Percentiles rank a stretch among this genome's conserved stretches.
phyloP scores from a whole-genome alignment of 2,888 invertebrate species.

The Hololepta plana region DNA sequence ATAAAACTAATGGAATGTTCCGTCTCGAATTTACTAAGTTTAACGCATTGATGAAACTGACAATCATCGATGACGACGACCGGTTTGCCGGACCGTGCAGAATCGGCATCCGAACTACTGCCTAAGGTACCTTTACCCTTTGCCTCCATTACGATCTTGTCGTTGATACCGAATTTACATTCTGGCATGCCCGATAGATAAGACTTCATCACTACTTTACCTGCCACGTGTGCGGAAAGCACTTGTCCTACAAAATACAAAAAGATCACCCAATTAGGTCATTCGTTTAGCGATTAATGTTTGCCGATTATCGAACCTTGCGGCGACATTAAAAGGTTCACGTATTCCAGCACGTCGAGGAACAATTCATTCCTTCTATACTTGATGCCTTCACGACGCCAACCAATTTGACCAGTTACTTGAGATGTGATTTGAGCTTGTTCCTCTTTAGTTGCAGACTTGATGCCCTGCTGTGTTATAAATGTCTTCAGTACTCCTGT shows the following conservation, averaged over 20 bases:
- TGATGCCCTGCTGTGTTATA: slow-evolving; percentile 98
- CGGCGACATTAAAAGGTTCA: slow-evolving; percentile 97
- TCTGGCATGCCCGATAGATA: slow-evolving; percentile 99
- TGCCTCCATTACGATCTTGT: slow-evolving; percentile 97
- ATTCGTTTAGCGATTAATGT: not conserved
- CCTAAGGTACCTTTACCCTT: slow-evolving; percentile 61
- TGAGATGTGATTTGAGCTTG: slow-evolving; percentile 99
- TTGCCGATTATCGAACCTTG: slow-evolving; percentile 47
- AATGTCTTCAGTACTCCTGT: slow-evolving; percentile 98
- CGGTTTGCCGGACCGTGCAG: slow-evolving; percentile 81
- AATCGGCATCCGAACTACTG: slow-evolving; percentile 49
- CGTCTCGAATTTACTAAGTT: slow-evolving; percentile 98
- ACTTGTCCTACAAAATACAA: slow-evolving; percentile 60
- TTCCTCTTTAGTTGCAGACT: slow-evolving; percentile 97
- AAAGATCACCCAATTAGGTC: not conserved
- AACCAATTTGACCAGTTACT: slow-evolving; percentile 91
- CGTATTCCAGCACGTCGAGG: slow-evolving; percentile 95
- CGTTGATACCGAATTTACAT: slow-evolving; percentile 99
- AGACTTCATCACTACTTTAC: slow-evolving; percentile 99
- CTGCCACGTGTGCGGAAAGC: slow-evolving; percentile 95
- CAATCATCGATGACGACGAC: slow-evolving; percentile 99
- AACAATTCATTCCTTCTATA: slow-evolving; percentile 97
- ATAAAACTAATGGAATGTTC: slow-evolving; percentile 99
- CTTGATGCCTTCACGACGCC: slow-evolving; percentile 98
- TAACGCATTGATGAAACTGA: slow-evolving; percentile 99